phyloP scores from a whole-genome alignment of 2,888 invertebrate genomes.

The Nomada flava region DNA sequence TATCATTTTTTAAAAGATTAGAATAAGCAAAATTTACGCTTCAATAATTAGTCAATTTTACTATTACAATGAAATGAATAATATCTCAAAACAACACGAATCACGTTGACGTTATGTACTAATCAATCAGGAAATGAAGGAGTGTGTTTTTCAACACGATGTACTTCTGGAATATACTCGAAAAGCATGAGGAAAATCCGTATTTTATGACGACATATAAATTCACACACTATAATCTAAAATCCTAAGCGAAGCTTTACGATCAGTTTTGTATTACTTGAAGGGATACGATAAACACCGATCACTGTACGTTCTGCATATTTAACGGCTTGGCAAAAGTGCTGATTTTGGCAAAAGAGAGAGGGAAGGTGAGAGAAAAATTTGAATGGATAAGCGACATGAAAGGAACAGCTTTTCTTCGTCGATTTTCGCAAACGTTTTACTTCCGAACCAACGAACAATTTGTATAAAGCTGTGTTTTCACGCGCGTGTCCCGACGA shows the following conservation, averaged over 20 bases:
- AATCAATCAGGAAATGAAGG: not conserved
- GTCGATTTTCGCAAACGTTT: conserved; percentile 1
- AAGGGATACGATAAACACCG: conserved; percentile 17
- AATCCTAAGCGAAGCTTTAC: conserved; percentile 13
- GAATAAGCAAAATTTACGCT: too few species aligned
- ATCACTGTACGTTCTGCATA: conserved; percentile 3
- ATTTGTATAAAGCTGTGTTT: conserved; percentile 8
- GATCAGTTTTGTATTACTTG: conserved; percentile 4
- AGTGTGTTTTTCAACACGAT: not conserved
- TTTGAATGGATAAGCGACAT: not conserved
- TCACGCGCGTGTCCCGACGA: not conserved
- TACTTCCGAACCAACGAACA: not conserved
- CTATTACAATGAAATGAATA: too few species aligned
- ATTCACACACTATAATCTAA: conserved; percentile 5
- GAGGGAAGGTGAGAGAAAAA: conserved; percentile 5
- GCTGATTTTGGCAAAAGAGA: conserved; percentile 9
- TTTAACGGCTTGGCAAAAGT: not conserved
- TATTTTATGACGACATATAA: conserved; percentile 11
- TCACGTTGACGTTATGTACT: not conserved
- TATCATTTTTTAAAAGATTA: too few species aligned
- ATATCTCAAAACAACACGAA: not conserved
- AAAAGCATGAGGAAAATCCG: not conserved
- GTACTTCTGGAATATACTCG: not conserved
- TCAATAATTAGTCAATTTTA: too few species aligned
- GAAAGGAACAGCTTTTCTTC: conserved; percentile 6